Conservation (phyloP, 2,888 invertebrate genomes). For the Acrocera orbiculus region DNA sequence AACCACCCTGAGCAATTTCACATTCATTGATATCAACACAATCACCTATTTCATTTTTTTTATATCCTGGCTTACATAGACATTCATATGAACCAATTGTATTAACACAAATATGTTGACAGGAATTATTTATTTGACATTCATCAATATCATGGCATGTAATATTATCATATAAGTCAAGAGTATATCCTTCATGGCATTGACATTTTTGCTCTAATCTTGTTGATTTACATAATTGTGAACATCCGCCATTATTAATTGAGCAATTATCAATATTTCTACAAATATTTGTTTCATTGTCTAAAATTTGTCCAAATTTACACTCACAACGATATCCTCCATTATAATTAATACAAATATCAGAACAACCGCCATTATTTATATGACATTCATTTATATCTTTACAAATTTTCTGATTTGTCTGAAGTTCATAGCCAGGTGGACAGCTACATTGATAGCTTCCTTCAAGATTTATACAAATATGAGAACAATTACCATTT, state of each 20-base stretch:
- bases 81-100: conserved; percentile 37
- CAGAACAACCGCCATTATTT: conserved; percentile 31
- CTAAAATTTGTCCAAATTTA: conserved; percentile 35
- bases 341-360: conserved; percentile 32
- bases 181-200: conserved; percentile 31
- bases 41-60: conserved; percentile 30
- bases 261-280: conserved; percentile 33
- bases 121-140: conserved; percentile 31
- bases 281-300: no score
- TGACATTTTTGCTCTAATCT: conserved; percentile 22
- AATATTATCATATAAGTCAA: conserved; percentile 24
- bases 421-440: conserved; percentile 25
- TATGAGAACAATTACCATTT: conserved; percentile 40
- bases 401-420: conserved; percentile 31
- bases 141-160: conserved; percentile 35
- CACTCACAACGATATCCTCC: conserved; percentile 43
- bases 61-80: conserved; percentile 39
- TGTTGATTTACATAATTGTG: conserved; percentile 30
- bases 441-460: conserved; percentile 31
- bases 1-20: conserved; percentile 25
- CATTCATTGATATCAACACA: conserved; percentile 41
- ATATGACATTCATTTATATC: conserved; percentile 36
- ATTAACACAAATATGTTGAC: conserved; percentile 35
- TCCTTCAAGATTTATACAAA: conserved; percentile 20
- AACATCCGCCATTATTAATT: conserved; percentile 37